These are phyloP conservation scores for Microctenopoma stevenorrisi DNA, from an alignment of 2,797 vertebrate species.

Conservation along the genomic window DNA sequence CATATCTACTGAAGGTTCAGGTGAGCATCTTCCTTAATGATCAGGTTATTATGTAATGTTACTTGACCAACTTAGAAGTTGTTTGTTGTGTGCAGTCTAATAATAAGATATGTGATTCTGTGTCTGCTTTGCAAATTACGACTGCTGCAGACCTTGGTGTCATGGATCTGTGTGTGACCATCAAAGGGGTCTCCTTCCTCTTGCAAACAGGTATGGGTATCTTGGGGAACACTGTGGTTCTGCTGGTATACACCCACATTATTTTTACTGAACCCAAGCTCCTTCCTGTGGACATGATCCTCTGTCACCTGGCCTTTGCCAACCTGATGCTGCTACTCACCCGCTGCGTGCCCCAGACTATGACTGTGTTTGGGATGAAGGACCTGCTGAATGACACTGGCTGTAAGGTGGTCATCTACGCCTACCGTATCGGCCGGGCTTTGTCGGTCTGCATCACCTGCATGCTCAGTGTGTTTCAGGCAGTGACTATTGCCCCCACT, in stretches of 20 bases:
- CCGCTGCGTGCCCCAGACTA: constrained; percentile 84
- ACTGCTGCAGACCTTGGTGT: constrained; percentile 29
- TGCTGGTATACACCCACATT: constrained; percentile 77
- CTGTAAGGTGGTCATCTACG: constrained; percentile 85
- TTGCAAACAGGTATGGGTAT: constrained; percentile 84
- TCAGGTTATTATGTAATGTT: too few species aligned
- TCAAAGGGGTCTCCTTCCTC: constrained; percentile 88
- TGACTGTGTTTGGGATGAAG: constrained; percentile 82
- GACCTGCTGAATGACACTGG: constrained; percentile 79
- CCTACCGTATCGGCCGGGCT: constrained; percentile 82
- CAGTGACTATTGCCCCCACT: constrained; percentile 75
- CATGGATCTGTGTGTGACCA: constrained; percentile 87
- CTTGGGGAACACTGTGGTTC: constrained; percentile 80
- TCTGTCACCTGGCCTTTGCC: constrained; percentile 84
- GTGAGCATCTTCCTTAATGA: constrained; percentile 53
- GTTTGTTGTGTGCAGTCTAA: constrained; percentile 15
- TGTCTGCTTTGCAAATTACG: constrained; percentile 27
- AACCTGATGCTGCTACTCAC: constrained; percentile 84
- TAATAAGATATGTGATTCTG: constrained; percentile 30
- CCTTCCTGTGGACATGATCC: constrained; percentile 84
- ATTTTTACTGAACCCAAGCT: constrained; percentile 67
- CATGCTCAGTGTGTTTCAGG: constrained; percentile 87
- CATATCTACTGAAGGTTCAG: constrained; percentile 42
- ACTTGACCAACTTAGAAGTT: constrained; percentile 5
- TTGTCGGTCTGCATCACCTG: constrained; percentile 86